Evolutionary conservation across 2,888 invertebrate species (phyloP).

Genomic region (Sminthurinus aureus): DNA sequence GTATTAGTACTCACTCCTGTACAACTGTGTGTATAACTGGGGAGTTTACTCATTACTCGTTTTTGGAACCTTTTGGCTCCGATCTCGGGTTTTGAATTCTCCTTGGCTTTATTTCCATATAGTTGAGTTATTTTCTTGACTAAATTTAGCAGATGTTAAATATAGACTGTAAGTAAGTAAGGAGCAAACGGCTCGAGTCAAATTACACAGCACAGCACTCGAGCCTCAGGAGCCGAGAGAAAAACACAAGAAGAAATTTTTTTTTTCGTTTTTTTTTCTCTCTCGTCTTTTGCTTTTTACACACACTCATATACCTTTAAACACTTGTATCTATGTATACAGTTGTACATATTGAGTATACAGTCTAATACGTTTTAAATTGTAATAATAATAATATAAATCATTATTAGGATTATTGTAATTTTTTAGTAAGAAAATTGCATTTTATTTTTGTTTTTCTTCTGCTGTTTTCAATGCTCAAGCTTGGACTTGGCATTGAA

Average conservation of each 20-base stretch:
- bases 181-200: constrained; percentile 14
- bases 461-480: neutral
- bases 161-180: constrained; percentile 20
- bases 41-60: neutral
- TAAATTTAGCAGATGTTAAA: constrained; percentile 39
- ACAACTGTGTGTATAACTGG: neutral
- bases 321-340: neutral
- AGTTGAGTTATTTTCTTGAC: constrained; percentile 12
- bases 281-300: neutral
- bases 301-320: neutral
- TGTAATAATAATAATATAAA: neutral
- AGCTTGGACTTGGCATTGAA: neutral
- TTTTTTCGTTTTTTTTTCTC: neutral
- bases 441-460: neutral
- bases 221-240: neutral
- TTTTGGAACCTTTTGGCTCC: neutral
- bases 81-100: constrained; percentile 21
- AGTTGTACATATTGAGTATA: neutral
- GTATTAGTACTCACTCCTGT: neutral
- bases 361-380: neutral
- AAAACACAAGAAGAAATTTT: neutral
- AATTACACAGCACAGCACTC: constrained; percentile 22
- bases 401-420: too few species aligned
- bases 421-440: neutral
- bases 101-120: constrained; percentile 28